Evolutionary conservation across 2,113 vertebrate species (phyloP), one percentile per base, ranked within the genome.

Genomic region (Amazona guildingii): DNA sequence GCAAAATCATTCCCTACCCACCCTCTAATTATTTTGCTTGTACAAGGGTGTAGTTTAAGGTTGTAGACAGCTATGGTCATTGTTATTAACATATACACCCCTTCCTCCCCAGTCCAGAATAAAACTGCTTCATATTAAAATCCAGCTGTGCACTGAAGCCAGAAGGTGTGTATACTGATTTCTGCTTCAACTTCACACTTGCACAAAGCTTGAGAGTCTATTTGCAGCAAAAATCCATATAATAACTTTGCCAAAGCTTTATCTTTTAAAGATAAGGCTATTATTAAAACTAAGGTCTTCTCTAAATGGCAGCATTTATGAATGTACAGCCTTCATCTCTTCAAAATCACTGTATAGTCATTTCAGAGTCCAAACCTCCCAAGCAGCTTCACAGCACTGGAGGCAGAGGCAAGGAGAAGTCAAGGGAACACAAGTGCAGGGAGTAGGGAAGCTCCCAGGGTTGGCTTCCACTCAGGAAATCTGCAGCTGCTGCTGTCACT

Each of bases 41-140:
- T 39, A 37, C 1, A 0, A 37, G 27, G 9, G 10, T 79, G 33
- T 7, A n/a, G 9, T 46, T 84, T 57, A 29, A 74, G 29, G 13
- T 49, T 18, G 9, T 43, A 11, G 24, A 55, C 10, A 17, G 8
- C 48, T 29, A 43, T 2, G 6, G 33, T 33, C 35, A 35, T 27
- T 7, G 17, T 49, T 62, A 41, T 9, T 44, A 72, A 33, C 5
- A 66, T 14, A 43, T 7, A 35, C 4, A 0, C 1, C 4, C 2
- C 1, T 2, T 24, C 8, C 7, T 10, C 29, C 13, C 16, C 16
- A 63, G 37, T 68, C 18, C 68, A 80, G n/a, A 83, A 33, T n/a
- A 49, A 64, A 76, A 85, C 3, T 39, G 7, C 28, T 27, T 35
- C 14, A 3, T 28, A 48, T 17, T 64, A 62, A 88, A 52, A 52